A percentile compares a stretch with the other conserved stretches of the same genome.
phyloP scores from a whole-genome alignment of 2,797 vertebrate species.

The Trematomus bernacchii region DNA sequence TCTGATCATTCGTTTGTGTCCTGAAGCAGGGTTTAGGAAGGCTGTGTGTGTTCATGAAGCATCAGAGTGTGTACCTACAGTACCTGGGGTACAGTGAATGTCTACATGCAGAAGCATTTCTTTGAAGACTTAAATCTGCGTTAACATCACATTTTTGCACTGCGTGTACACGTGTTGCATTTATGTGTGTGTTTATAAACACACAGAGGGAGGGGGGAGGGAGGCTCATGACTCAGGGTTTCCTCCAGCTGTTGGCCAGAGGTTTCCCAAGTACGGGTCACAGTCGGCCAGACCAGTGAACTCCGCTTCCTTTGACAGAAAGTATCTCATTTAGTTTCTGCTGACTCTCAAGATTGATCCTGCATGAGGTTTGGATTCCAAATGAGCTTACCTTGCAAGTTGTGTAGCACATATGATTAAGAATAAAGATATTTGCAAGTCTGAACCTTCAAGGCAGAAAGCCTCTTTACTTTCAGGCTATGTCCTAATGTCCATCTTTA shows the following conservation, averaged over 20 bases:
- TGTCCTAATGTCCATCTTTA: slow-evolving; percentile 25
- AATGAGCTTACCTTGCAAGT: slow-evolving; percentile 55
- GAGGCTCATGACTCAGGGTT: slow-evolving; percentile 78
- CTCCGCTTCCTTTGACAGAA: slow-evolving; percentile 70
- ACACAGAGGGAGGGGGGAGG: slow-evolving; percentile 30
- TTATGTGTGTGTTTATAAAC: slow-evolving; percentile 68
- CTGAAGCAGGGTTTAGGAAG: slow-evolving; percentile 6
- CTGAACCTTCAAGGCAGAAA: slow-evolving; percentile 38
- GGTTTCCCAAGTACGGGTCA: slow-evolving; percentile 53
- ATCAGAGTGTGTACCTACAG: neutral
- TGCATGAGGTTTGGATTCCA: slow-evolving; percentile 47
- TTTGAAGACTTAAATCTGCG: slow-evolving; percentile 5
- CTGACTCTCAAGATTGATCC: slow-evolving; percentile 65
- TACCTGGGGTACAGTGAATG: slow-evolving; percentile 3
- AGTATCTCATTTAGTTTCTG: slow-evolving; percentile 64
- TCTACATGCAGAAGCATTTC: slow-evolving; percentile 11
- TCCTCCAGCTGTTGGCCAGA: slow-evolving; percentile 77
- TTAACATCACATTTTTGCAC: neutral
- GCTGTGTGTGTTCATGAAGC: slow-evolving; percentile 6
- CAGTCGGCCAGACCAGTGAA: slow-evolving; percentile 49
- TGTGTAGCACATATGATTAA: slow-evolving; percentile 36
- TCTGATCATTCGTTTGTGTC: slow-evolving; percentile 24
- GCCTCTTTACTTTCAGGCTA: slow-evolving; percentile 26
- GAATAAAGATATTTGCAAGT: slow-evolving; percentile 40
- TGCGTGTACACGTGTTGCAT: neutral